Evolutionary conservation across 2,888 invertebrate genomes (phyloP).

Genomic region (Melanophora roralis): DNA sequence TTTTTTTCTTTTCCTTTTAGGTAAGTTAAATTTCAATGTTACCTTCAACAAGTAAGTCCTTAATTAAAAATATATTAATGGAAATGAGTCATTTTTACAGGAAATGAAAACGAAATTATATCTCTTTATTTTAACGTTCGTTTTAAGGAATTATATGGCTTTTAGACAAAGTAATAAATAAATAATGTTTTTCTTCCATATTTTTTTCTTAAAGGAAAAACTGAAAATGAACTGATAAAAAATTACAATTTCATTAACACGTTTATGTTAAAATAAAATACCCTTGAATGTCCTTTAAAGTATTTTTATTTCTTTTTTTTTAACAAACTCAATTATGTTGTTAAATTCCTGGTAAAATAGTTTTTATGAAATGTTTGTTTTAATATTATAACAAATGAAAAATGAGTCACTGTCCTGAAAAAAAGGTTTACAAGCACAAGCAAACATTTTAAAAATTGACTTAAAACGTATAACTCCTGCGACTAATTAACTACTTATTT

Average conservation of each 20-base stretch:
- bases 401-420: not conserved
- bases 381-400: too few species aligned
- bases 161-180: not conserved
- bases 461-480: conserved; percentile 16
- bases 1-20: conserved; percentile 40
- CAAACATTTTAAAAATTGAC: not conserved
- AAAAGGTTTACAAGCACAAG: not conserved
- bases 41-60: conserved; percentile 19
- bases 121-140: conserved; percentile 10
- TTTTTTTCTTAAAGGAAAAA: not conserved
- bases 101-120: conserved; percentile 40
- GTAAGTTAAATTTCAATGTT: conserved; percentile 33
- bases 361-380: too few species aligned
- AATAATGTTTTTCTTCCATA: conserved; percentile 25
- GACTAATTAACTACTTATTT: conserved; percentile 43
- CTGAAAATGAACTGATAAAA: not conserved
- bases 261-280: conserved; percentile 8
- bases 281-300: not conserved
- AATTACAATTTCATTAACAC: conserved; percentile 13
- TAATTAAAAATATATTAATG: not conserved
- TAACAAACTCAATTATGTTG: not conserved
- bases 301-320: too few species aligned
- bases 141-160: too few species aligned
- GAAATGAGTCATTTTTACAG: conserved; percentile 26
- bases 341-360: not conserved